Conservation (phyloP, 2,113 vertebrate genomes). For the Rafetus swinhoei region DNA sequence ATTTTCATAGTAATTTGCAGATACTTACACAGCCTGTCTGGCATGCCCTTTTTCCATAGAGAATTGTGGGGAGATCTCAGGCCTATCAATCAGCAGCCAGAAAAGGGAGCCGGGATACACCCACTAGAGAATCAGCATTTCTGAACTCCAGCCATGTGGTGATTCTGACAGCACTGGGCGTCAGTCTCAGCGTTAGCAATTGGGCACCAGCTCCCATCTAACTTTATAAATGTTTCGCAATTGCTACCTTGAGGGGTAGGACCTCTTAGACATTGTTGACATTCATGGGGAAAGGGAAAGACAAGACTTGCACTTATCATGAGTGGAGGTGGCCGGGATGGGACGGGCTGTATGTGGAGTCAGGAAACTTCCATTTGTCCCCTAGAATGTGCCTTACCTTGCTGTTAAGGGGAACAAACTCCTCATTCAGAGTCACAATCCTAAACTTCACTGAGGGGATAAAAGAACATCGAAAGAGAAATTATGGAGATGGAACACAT, state of each 20-base stretch:
- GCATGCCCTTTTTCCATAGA: not conserved
- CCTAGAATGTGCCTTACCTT: slow-evolving; percentile 43
- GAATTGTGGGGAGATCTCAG: accelerated
- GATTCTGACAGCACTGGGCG: not conserved
- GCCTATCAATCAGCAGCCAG: not conserved
- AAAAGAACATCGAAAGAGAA: not conserved
- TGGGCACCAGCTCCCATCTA: accelerated
- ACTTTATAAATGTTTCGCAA: accelerated
- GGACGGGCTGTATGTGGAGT: not conserved
- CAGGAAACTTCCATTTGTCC: accelerated
- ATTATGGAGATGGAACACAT: accelerated
- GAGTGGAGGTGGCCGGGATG: not conserved
- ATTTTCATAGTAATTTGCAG: not conserved
- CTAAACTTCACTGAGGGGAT: slow-evolving; percentile 64
- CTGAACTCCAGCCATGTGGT: accelerated
- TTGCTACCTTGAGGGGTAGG: not conserved
- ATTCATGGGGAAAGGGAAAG: accelerated
- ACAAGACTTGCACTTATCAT: not conserved
- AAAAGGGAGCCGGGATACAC: not conserved
- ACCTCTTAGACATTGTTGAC: not conserved
- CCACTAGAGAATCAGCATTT: accelerated
- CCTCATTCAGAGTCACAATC: slow-evolving; percentile 35
- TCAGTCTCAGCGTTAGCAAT: not conserved
- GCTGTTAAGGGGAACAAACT: slow-evolving; percentile 30
- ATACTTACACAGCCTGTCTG: not conserved